These are phyloP conservation scores for Melitaea cinxia DNA, from an alignment of 1,140 invertebrate species.

Conservation along the genomic window DNA sequence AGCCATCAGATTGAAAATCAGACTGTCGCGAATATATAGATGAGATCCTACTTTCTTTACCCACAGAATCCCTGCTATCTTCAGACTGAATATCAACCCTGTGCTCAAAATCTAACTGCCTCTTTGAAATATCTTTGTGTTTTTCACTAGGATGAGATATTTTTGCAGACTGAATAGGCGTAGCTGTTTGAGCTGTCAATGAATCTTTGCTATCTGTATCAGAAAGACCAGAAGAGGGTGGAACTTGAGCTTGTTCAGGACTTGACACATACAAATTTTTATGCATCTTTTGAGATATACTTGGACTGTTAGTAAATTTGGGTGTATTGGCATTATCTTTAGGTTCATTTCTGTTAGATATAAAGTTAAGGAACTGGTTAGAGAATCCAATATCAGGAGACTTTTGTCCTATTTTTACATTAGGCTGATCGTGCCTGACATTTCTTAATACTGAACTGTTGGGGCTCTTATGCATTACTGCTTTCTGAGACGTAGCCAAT, in stretches of 20 bases:
- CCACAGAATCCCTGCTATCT: slow-evolving; percentile 78
- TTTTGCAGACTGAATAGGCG: slow-evolving; percentile 72
- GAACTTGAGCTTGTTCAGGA: slow-evolving; percentile 79
- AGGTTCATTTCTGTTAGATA: slow-evolving; percentile 78
- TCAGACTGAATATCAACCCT: slow-evolving; percentile 74
- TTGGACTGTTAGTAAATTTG: slow-evolving; percentile 78
- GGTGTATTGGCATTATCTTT: slow-evolving; percentile 80
- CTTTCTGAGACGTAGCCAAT: slow-evolving; percentile 48
- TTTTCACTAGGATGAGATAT: slow-evolving; percentile 70
- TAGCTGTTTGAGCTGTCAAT: slow-evolving; percentile 68
- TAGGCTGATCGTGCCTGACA: slow-evolving; percentile 74
- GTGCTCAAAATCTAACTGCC: slow-evolving; percentile 78
- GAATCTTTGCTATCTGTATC: slow-evolving; percentile 76
- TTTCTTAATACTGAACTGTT: slow-evolving; percentile 67
- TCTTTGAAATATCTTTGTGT: slow-evolving; percentile 77
- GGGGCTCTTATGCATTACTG: slow-evolving; percentile 60
- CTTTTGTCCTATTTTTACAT: slow-evolving; percentile 63
- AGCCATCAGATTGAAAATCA: slow-evolving; percentile 73
- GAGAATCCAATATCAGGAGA: slow-evolving; percentile 74
- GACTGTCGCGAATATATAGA: slow-evolving; percentile 74
- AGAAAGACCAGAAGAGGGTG: slow-evolving; percentile 70
- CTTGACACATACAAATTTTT: slow-evolving; percentile 81
- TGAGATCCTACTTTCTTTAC: slow-evolving; percentile 79
- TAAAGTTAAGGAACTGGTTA: slow-evolving; percentile 77
- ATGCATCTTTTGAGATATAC: slow-evolving; percentile 81